Conservation (phyloP, 2,113 vertebrate species). For the Coturnix japonica region DNA sequence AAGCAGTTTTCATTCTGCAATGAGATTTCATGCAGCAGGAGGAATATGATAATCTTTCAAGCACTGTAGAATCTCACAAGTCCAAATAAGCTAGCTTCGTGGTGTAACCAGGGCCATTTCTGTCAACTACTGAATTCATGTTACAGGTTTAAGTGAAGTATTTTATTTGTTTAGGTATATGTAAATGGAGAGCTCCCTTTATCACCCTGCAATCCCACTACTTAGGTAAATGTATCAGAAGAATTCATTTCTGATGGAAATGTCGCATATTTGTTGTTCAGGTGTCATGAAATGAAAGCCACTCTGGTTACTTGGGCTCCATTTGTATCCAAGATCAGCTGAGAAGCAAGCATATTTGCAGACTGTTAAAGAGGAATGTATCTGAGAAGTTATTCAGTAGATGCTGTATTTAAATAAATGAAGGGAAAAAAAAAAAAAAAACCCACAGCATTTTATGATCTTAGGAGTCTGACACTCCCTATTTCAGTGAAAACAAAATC, state of each 20-base stretch:
- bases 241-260: not conserved
- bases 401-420: not conserved
- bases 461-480: slow-evolving; percentile 7
- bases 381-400: not conserved
- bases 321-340: not conserved
- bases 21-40: not conserved
- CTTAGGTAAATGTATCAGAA: not conserved
- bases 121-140: not conserved
- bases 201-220: not conserved
- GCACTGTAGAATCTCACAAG: too few relatives aligned
- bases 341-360: not conserved
- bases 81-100: not conserved
- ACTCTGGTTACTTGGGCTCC: not conserved
- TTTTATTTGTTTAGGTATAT: not conserved
- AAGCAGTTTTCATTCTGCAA: not conserved
- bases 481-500: slow-evolving; percentile 12
- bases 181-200: not conserved
- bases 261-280: not conserved
- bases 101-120: not conserved
- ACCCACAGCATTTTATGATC: not conserved
- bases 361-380: not conserved
- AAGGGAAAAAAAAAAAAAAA: not conserved
- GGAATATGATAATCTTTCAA: not conserved
- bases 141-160: not conserved
- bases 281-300: not conserved